phyloP scores from a whole-genome alignment of 2,113 vertebrate genomes.

The Gracilinanus agilis region DNA sequence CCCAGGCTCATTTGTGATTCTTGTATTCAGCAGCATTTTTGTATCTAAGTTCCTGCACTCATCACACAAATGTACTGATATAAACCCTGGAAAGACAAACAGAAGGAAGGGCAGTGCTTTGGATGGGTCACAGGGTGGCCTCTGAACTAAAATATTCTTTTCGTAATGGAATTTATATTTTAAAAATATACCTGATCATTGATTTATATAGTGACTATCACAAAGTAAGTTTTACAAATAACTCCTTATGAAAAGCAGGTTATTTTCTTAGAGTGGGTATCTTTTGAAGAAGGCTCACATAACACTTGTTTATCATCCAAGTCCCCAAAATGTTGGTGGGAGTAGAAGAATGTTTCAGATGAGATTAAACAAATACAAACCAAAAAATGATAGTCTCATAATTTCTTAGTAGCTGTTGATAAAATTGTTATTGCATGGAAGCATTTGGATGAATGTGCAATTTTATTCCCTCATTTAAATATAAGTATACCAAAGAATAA shows the following conservation, averaged over 20 bases:
- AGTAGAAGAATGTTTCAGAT: neutral
- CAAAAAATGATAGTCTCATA: conserved; percentile 2
- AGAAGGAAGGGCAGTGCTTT: neutral
- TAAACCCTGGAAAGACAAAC: neutral
- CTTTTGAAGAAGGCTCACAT: conserved; percentile 16
- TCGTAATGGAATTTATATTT: neutral
- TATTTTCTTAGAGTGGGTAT: neutral
- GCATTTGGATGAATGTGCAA: neutral
- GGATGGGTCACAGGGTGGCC: neutral
- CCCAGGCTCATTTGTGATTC: neutral
- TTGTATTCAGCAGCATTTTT: neutral
- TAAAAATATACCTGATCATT: neutral
- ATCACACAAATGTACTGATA: neutral
- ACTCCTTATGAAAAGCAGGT: conserved; percentile 46
- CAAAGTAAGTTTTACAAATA: neutral
- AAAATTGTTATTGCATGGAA: neutral
- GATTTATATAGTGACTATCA: neutral
- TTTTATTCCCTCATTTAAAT: neutral
- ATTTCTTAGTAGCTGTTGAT: neutral
- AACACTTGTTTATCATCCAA: neutral
- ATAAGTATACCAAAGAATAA: neutral
- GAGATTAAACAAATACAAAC: conserved; percentile 51
- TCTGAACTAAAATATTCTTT: neutral
- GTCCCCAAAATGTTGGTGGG: neutral
- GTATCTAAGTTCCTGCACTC: neutral